Evolutionary conservation across 2,113 vertebrate species (phyloP).

Genomic region (Channa argus): DNA sequence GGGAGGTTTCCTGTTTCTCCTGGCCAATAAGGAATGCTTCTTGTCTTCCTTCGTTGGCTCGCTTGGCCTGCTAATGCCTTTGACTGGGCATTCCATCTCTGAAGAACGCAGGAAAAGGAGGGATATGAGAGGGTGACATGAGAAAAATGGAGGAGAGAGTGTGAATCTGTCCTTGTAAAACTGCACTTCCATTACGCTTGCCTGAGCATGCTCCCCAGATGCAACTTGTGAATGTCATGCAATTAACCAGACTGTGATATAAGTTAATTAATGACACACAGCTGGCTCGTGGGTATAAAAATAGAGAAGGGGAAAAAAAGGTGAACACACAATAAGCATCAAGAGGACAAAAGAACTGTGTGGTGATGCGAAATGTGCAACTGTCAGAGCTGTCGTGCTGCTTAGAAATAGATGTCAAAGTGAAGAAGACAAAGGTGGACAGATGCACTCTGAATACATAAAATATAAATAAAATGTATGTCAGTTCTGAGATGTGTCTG

Average conservation of each 20-base stretch:
- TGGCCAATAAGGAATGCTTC: conserved; percentile 62
- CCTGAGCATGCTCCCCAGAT: conserved; percentile 55
- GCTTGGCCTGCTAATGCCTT: conserved; percentile 44
- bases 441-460: conserved; percentile 8
- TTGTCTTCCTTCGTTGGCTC: conserved; percentile 54
- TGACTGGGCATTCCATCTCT: conserved; percentile 32
- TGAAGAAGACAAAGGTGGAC: conserved; percentile 24
- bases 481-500: conserved; percentile 18
- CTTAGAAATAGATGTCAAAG: conserved; percentile 12
- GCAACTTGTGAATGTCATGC: conserved; percentile 67
- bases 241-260: conserved; percentile 66
- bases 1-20: conserved; percentile 69
- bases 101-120: conserved; percentile 46
- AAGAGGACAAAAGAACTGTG: background rate
- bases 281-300: conserved; percentile 19
- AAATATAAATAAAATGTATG: conserved; percentile 28
- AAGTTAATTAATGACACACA: conserved; percentile 70
- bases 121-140: conserved; percentile 45
- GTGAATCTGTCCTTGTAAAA: conserved; percentile 58
- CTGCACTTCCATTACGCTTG: conserved; percentile 43
- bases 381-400: conserved; percentile 18
- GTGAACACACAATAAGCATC: conserved; percentile 23
- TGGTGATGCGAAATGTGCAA: conserved; percentile 8
- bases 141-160: conserved; percentile 6
- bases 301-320: conserved; percentile 11